phyloP scores from a whole-genome alignment of 2,113 vertebrate genomes.

The Hirundichthys speculiger region DNA sequence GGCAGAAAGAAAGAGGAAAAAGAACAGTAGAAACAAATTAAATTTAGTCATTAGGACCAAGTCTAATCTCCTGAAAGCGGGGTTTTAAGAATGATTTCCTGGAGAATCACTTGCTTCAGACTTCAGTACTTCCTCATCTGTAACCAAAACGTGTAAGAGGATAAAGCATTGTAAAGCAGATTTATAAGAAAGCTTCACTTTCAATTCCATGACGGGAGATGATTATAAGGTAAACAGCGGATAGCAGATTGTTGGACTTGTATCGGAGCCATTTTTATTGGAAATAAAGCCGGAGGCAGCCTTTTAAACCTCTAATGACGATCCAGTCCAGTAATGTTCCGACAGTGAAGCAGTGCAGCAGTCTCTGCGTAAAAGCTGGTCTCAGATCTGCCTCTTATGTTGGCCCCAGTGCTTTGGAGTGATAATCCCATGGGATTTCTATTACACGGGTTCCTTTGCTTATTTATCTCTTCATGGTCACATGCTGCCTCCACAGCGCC shows the following conservation, averaged over 20 bases:
- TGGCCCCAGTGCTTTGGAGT: neutral
- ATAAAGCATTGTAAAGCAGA: neutral
- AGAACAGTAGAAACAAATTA: slow-evolving; percentile 1
- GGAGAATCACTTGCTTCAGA: slow-evolving; percentile 8
- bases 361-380: slow-evolving; percentile 19
- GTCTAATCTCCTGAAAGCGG: slow-evolving; percentile 7
- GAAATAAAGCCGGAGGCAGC: slow-evolving; percentile 1
- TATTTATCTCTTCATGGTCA: slow-evolving; percentile 42
- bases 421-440: slow-evolving; percentile 38
- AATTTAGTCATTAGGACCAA: neutral
- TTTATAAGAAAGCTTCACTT: slow-evolving; percentile 2
- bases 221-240: slow-evolving; percentile 9
- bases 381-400: slow-evolving; percentile 31
- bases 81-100: slow-evolving; percentile 7
- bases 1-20: neutral
- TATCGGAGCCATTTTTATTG: slow-evolving; percentile 12
- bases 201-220: neutral
- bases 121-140: neutral
- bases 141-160: neutral
- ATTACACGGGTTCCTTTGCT: slow-evolving; percentile 22
- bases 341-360: neutral
- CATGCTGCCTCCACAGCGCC: slow-evolving; percentile 26
- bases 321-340: slow-evolving; percentile 1
- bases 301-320: neutral
- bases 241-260: neutral